Base-by-base conservation (phyloP, 2,113 vertebrate genomes). In the Menidia beryllina region DNA sequence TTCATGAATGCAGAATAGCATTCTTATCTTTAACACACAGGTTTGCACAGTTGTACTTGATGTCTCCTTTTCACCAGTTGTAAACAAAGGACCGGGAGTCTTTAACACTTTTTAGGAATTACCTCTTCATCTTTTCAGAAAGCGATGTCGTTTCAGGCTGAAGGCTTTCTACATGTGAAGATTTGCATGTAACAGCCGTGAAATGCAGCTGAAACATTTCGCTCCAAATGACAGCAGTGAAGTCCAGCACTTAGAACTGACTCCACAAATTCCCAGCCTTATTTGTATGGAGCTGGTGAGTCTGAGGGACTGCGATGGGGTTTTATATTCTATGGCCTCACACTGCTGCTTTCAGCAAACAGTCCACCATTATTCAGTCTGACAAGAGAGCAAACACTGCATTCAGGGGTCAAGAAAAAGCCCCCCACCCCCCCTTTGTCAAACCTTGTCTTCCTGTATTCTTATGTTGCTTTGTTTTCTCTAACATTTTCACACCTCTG, bases 351-450 rank as follows among this genome's bases (percentile, higher is more conserved):
- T 92, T 93, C 89, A 86, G 91, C 88, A 91, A 93, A 91, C 91
- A 92, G 86, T 82, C 82, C 70, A 64, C 86, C 88, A 92, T 94
- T 93, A 92, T 93, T 88, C 77, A 39, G 67, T 82, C 84, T 87
- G 90, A 91, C 91, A 89, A 92, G 89, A 88, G 86, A 87, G 88
- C 91, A 92, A 94, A 93, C 86, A 91, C 81, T 68, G 72, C 81
- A 86, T 91, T 91, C 78, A 89, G 72, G 69, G 89, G 90, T 93
- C 86, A 92, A 79, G 84, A 80, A 90, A 92, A 84, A 84, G 79
- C 69, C 49, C 23, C 23, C 7, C 65, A 61, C 51, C 60, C 71
- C 41, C 69, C 79, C 79, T 87, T 82, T 87, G 79, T 88, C 56
- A 58, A 69, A 30, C 59, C 67, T 24, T 45, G 74, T 84, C 78